A percentile compares a stretch with the other conserved stretches of the same genome.
phyloP scores from a whole-genome alignment of 2,113 vertebrate species.

The Paradisaea rubra region DNA sequence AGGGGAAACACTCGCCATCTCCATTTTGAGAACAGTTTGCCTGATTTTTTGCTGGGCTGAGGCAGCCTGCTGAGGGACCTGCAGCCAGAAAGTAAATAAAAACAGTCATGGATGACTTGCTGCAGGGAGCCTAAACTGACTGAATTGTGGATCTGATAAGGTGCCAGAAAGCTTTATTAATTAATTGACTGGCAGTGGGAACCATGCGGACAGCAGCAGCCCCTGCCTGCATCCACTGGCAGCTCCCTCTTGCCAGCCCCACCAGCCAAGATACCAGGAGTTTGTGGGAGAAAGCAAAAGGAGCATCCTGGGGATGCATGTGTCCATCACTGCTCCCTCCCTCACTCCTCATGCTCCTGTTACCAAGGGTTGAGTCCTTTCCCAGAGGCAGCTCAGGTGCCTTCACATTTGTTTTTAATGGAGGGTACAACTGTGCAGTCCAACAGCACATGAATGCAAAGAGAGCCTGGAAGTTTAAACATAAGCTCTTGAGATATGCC shows the following conservation, averaged over 20 bases:
- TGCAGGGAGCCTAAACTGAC: neutral
- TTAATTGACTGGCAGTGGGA: neutral
- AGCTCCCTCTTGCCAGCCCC: neutral
- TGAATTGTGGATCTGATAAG: neutral
- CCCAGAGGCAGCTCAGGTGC: neutral
- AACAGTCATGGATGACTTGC: neutral
- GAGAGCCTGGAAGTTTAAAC: neutral
- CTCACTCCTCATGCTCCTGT: accelerated
- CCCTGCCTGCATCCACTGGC: neutral
- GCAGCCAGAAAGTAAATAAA: neutral
- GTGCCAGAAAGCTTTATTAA: neutral
- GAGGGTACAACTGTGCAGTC: neutral
- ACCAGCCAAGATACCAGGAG: accelerated
- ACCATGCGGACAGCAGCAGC: neutral
- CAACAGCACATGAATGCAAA: neutral
- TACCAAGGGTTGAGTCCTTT: neutral
- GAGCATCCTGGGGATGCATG: accelerated
- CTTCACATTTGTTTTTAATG: neutral
- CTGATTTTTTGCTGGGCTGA: neutral
- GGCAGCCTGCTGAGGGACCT: neutral
- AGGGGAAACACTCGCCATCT: neutral
- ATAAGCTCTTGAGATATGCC: neutral
- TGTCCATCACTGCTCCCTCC: neutral
- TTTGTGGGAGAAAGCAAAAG: neutral
- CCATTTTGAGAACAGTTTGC: neutral